phyloP scores from a whole-genome alignment of 2,888 invertebrate species.

The Clivina fossor region DNA sequence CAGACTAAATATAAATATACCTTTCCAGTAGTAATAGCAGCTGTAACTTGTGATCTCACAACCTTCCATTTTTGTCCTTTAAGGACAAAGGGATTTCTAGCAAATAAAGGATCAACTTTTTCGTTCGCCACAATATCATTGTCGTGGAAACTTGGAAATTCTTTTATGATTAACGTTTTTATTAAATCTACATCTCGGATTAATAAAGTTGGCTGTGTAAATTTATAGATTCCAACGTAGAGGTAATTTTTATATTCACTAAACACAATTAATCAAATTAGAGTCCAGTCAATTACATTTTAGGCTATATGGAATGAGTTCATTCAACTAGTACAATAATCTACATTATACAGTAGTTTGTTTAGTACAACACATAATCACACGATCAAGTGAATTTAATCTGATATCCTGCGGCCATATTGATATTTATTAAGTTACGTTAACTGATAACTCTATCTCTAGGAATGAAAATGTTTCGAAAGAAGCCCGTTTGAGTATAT shows the following conservation, averaged over 20 bases:
- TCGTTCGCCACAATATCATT: conserved; percentile 50
- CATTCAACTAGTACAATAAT: too few relatives aligned
- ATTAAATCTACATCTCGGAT: conserved; percentile 49
- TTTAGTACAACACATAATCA: too few relatives aligned
- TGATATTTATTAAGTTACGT: too few relatives aligned
- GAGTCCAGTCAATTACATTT: too few relatives aligned
- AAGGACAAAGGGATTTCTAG: conserved; percentile 55
- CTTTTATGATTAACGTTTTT: conserved; percentile 46
- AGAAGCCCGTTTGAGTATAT: too few relatives aligned
- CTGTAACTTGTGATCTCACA: conserved; percentile 54
- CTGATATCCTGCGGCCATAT: too few relatives aligned
- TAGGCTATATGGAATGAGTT: too few relatives aligned
- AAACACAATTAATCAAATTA: conserved; percentile 33
- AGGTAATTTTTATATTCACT: conserved; percentile 46
- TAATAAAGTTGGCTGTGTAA: conserved; percentile 45
- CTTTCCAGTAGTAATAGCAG: conserved; percentile 56
- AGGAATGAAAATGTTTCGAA: too few relatives aligned
- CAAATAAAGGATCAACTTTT: conserved; percentile 53
- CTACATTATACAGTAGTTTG: too few relatives aligned
- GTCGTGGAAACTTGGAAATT: conserved; percentile 49
- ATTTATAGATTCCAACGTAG: conserved; percentile 49
- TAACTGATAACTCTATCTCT: too few relatives aligned
- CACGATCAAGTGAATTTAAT: too few relatives aligned
- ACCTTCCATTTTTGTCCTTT: conserved; percentile 56
- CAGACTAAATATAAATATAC: conserved; percentile 43